phyloP scores from a whole-genome alignment of 2,888 invertebrate genomes.

The Hemistola chrysoprasaria region DNA sequence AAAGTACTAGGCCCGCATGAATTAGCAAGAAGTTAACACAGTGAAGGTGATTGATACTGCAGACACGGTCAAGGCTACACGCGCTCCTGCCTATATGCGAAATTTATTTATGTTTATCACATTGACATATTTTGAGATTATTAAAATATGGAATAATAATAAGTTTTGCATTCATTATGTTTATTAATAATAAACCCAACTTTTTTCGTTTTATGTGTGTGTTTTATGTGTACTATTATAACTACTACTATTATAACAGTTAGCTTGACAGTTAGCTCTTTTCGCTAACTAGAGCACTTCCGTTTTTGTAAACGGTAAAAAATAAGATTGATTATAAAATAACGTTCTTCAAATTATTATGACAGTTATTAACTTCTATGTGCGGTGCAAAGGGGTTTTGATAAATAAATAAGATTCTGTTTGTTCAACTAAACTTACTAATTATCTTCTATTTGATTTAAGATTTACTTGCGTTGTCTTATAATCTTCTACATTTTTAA shows the following conservation, averaged over 20 bases:
- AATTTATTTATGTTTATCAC: conserved; percentile 17
- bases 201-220: conserved; percentile 38
- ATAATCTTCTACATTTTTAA: too few species aligned
- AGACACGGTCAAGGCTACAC: conserved; percentile 51
- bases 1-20: conserved; percentile 46
- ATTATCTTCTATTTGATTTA: background rate
- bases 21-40: conserved; percentile 37
- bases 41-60: conserved; percentile 39
- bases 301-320: conserved; percentile 8
- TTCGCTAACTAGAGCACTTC: conserved; percentile 17
- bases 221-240: conserved; percentile 31
- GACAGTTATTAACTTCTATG: too few species aligned
- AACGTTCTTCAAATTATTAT: background rate
- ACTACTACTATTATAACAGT: too few species aligned
- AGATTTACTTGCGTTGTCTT: too few species aligned
- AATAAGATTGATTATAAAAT: too few species aligned
- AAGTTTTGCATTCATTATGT: too few species aligned
- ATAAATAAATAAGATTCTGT: background rate
- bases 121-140: conserved; percentile 3
- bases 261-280: conserved; percentile 12
- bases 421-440: conserved; percentile 2
- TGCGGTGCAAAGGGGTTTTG: too few species aligned
- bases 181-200: too few species aligned
- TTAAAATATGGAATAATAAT: conserved; percentile 4
- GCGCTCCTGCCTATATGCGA: conserved; percentile 18